Evolutionary conservation across 1,140 invertebrate genomes (phyloP), one percentile per base, ranked within the genome.

Genomic region (Drosophila orosa): DNA sequence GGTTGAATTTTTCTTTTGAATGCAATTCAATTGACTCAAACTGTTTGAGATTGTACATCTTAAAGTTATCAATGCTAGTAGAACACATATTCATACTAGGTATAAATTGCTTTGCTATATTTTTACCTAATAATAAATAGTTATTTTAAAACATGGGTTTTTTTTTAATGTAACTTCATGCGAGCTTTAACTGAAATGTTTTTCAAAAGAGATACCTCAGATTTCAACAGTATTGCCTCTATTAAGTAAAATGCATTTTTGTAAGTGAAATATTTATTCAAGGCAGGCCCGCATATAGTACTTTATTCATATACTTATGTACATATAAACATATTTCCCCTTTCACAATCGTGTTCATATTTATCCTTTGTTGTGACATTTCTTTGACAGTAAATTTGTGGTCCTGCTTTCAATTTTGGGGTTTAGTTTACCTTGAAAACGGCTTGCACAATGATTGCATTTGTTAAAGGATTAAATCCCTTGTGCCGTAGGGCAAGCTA

Each of bases 1-100:
- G 27, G n/a, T 60, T 63, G 55, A 33, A 29, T 33, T 66, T 17
- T 9, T n/a, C n/a, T 39, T 47, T 6, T 10, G 33, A 25, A 48
- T 67, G 65, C 44, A 65, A 10, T 52, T 68, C 2, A 48, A 67
- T 45, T 22, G 44, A 17, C 12, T 27, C 17, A 22, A 37, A 17
- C 10, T 17, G 31, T n/a, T 7, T 13, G 2, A 8, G 22, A 24
- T 29, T 54, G 33, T 1, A 24, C 5, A n/a, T 55, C 22, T 24
- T 22, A 7, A 55, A 24, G 19, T 22, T 33, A 22, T 8, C 1
- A 19, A 48, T 7, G n/a, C 6, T n/a, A 5, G n/a, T 42, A 7
- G 4, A n/a, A n/a, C n/a, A n/a, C n/a, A n/a, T 2, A 19, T 2
- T 25, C 0, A 19, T 4, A 3, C 1, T 31, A 27, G 2, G 2